Evolutionary conservation across 2,113 vertebrate genomes (phyloP).

Genomic region (Callorhinus ursinus): DNA sequence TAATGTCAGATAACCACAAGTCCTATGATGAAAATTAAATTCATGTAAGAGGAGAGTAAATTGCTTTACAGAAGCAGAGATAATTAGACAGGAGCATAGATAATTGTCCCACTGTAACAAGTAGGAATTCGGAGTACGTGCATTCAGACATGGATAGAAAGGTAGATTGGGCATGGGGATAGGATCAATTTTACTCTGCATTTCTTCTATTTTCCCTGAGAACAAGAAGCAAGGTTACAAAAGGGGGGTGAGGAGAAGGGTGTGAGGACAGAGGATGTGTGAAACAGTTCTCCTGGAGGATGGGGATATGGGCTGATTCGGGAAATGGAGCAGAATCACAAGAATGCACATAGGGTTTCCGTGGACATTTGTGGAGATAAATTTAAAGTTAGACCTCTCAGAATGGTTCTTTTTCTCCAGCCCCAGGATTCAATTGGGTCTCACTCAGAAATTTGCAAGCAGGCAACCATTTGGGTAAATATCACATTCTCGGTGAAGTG

Average conservation of each 20-base stretch:
- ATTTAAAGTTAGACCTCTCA: not conserved
- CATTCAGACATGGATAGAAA: not conserved
- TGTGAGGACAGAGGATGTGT: not conserved
- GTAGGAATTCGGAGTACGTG: not conserved
- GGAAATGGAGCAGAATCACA: not conserved
- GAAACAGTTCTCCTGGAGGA: not conserved
- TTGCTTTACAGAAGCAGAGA: not conserved
- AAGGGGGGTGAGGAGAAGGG: not conserved
- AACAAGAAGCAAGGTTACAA: not conserved
- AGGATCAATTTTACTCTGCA: not conserved
- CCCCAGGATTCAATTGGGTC: not conserved
- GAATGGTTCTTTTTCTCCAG: not conserved
- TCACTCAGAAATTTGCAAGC: not conserved
- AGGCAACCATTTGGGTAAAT: not conserved
- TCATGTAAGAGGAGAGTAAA: not conserved
- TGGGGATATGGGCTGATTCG: fast-evolving
- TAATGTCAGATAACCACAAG: not conserved
- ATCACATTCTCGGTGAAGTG: not conserved
- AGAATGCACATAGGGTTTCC: too few species aligned
- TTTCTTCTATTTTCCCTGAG: not conserved
- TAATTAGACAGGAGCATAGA: not conserved
- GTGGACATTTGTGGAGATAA: not conserved
- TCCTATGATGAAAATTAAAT: not conserved
- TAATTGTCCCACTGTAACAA: not conserved
- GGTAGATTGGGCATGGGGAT: not conserved